Base-by-base conservation (phyloP, 1,140 invertebrate species). In the Zaprionus inermis region DNA sequence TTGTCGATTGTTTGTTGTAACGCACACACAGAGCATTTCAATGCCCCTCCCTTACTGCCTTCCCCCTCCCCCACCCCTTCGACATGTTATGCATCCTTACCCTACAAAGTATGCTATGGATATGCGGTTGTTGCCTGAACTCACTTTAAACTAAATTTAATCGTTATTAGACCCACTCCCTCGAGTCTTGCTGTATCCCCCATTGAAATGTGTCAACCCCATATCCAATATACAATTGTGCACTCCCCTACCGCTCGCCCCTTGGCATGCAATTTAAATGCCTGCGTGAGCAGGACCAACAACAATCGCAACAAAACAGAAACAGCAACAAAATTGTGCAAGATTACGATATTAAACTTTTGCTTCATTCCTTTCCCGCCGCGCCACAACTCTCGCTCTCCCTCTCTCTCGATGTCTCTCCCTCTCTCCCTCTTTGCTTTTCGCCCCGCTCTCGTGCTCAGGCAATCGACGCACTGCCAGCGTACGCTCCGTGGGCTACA, bases 401-500 rank as follows among this genome's bases (percentile, higher is more conserved):
- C 77, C 70, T 64, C 58, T 55, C 44, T 68, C 11, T 44, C 49
- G n/a, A n/a, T n/a, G n/a, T 7, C 56, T 10, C 30, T 54, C 38
- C 56, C 69, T 69, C 70, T 60, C 74, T 60, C 46, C 46, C 36
- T 73, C 22, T 11, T n/a, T n/a, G n/a, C n/a, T n/a, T n/a, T n/a
- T n/a, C n/a, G n/a, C n/a, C 1, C 10, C 38, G 11, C 44, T 67
- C 66, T 51, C 57, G 74, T 58, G 41, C 44, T 74, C 60, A 98
- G 97, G 98, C 91, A 99, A 99, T 94, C 95, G 98, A 92, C 95
- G 98, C 92, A 99, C 98, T 93, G 98, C 98, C 67, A 98, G 97
- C 77, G 98, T 99, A 68, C 95, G 98, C 76, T 99, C 98, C 36
- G 98, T 99, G 52, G 98, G 98, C 72, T 99, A 99, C 94, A 99